phyloP scores from a whole-genome alignment of 2,113 vertebrate species.

The Tonatia bakeri region DNA sequence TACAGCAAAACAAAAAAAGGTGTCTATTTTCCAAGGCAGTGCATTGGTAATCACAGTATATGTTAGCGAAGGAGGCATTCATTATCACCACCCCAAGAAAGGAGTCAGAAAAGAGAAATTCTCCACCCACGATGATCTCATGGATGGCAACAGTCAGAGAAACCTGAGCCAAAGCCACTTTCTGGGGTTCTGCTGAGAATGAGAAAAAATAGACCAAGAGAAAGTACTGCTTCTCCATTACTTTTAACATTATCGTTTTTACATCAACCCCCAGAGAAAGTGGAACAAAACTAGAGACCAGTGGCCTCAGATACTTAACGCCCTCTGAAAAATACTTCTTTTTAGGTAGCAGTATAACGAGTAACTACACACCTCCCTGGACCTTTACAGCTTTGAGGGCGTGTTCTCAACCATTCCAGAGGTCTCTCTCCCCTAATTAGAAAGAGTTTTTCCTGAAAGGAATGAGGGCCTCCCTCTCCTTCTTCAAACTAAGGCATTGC shows the following conservation, averaged over 20 bases:
- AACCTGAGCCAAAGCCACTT: not conserved
- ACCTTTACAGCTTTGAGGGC: not conserved
- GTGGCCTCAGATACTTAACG: not conserved
- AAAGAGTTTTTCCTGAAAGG: not conserved
- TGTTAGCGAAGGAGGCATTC: not conserved
- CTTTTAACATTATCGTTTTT: not conserved
- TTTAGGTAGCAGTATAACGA: not conserved
- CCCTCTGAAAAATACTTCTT: not conserved
- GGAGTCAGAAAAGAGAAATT: not conserved
- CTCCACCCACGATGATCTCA: not conserved
- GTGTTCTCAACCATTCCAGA: not conserved
- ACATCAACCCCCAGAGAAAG: not conserved
- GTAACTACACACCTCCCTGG: not conserved
- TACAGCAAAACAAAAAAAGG: not conserved
- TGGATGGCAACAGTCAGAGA: not conserved
- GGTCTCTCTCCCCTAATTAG: not conserved
- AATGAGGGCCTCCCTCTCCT: not conserved
- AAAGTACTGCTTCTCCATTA: not conserved
- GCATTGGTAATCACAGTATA: not conserved
- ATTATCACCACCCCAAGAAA: not conserved
- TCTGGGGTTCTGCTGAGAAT: not conserved
- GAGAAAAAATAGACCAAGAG: not conserved
- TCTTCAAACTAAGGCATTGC: conserved; percentile 49
- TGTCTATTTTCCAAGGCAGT: not conserved
- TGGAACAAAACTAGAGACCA: not conserved